These are phyloP conservation scores for Piezodorus guildinii DNA, from an alignment of 1,140 invertebrate genomes.

Conservation along the genomic window DNA sequence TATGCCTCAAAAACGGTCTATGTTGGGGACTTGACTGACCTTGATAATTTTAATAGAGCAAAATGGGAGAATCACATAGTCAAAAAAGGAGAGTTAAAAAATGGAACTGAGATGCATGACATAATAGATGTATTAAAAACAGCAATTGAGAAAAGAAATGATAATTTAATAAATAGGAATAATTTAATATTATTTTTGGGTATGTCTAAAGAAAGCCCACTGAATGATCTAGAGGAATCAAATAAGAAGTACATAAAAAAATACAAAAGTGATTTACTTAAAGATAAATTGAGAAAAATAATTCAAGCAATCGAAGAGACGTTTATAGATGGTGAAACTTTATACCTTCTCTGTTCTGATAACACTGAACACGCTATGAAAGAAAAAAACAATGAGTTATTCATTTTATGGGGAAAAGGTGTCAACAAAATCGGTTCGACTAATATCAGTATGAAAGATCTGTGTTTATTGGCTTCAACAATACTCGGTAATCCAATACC, in stretches of 20 bases:
- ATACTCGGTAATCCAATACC: constrained; percentile 2
- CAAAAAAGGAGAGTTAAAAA: too few species aligned
- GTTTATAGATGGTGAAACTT: not conserved
- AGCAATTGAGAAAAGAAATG: too few species aligned
- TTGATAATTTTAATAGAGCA: not conserved
- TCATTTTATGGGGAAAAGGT: not conserved
- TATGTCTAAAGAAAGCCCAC: too few species aligned
- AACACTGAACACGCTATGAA: not conserved
- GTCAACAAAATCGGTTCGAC: not conserved
- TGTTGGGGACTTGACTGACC: not conserved
- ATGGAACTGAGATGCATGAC: too few species aligned
- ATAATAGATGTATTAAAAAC: too few species aligned
- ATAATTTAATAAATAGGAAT: too few species aligned
- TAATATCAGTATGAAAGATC: not conserved
- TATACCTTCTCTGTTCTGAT: not conserved
- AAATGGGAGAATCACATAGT: too few species aligned
- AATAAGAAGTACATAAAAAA: too few species aligned
- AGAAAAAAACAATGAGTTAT: not conserved
- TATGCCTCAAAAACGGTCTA: not conserved
- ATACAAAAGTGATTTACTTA: too few species aligned
- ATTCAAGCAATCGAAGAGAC: not conserved
- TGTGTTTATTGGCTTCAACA: not conserved
- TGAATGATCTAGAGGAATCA: too few species aligned
- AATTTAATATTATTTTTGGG: too few species aligned
- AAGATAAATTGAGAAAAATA: not conserved